These are phyloP conservation scores for Enteromius thamalakanensis DNA, from an alignment of 2,797 vertebrate species.

Conservation along the genomic window DNA sequence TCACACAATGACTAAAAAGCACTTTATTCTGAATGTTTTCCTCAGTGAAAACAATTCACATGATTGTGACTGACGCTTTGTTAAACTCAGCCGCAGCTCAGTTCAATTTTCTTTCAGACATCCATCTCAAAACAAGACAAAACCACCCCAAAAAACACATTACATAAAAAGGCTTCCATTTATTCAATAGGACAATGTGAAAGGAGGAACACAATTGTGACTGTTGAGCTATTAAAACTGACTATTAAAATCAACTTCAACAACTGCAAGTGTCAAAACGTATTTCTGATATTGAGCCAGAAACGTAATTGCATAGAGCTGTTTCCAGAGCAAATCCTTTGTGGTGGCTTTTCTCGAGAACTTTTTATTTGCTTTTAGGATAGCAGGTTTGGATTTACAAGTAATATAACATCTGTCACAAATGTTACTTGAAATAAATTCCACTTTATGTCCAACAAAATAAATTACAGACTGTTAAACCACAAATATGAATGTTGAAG, in stretches of 20 bases:
- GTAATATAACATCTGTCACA: neutral
- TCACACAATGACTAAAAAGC: neutral
- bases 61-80: neutral
- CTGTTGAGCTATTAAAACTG: constrained; percentile 4
- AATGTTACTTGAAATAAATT: neutral
- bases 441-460: neutral
- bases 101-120: constrained; percentile 4
- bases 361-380: neutral
- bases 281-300: neutral
- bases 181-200: neutral
- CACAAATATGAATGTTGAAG: neutral
- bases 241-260: neutral
- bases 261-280: neutral
- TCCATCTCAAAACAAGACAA: constrained; percentile 10
- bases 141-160: neutral
- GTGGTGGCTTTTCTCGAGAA: neutral
- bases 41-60: neutral
- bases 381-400: neutral
- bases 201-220: neutral
- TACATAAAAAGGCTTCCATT: constrained; percentile 1
- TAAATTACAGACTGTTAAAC: neutral
- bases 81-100: neutral
- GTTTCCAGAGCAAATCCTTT: neutral
- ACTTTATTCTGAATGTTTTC: constrained; percentile 8
- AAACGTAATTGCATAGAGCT: neutral